Evolutionary conservation across 2,888 invertebrate genomes (phyloP).

Genomic region (Prosopocoilus inquinatus): DNA sequence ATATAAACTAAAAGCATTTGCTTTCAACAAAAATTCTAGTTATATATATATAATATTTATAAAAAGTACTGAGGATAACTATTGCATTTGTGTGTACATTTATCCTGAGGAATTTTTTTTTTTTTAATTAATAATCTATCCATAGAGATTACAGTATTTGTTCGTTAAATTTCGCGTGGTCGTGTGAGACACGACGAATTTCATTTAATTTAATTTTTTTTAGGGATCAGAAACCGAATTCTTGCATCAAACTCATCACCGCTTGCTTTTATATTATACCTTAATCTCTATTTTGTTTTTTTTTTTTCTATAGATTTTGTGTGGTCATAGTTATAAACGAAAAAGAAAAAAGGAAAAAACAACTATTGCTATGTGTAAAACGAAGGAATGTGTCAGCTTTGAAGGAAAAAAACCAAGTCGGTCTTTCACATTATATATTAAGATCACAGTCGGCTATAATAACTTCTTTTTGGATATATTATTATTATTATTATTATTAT

Average conservation of each 20-base stretch:
- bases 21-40: constrained; percentile 31
- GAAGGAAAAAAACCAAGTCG: neutral
- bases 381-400: neutral
- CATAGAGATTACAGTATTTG: constrained; percentile 45
- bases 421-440: neutral
- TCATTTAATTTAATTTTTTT: constrained; percentile 5
- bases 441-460: constrained; percentile 7
- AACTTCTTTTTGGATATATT: neutral
- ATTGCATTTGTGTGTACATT: constrained; percentile 47
- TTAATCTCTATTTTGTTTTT: constrained; percentile 40
- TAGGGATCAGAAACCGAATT: constrained; percentile 6
- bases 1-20: constrained; percentile 31
- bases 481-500: too few relatives aligned
- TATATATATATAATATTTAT: constrained; percentile 27
- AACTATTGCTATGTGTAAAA: neutral
- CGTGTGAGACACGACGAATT: too few relatives aligned
- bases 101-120: constrained; percentile 47
- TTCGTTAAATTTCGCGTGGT: constrained; percentile 16
- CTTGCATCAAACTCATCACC: neutral
- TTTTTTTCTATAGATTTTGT: constrained; percentile 31
- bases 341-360: too few relatives aligned
- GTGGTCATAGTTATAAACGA: constrained; percentile 30
- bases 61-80: constrained; percentile 37
- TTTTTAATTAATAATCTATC: constrained; percentile 32
- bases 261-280: constrained; percentile 31